Evolutionary conservation across 2,113 vertebrate genomes (phyloP), one percentile per base, ranked within the genome.

Genomic region (Delphinapterus leucas): DNA sequence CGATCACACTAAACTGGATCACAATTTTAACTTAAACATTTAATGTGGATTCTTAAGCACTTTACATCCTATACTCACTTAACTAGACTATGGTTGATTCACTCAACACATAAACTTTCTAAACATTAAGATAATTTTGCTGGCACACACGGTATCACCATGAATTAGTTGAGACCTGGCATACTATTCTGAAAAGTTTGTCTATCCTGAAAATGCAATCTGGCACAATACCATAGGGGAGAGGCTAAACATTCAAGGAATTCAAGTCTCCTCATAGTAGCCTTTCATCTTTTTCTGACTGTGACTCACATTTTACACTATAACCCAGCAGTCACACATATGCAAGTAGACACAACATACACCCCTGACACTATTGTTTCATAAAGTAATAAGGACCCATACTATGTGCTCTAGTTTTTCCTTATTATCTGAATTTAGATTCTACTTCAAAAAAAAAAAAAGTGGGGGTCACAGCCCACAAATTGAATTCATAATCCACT

Each of bases 11-110:
- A 74, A 67, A 89, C 10, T 65, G 67, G 20, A 70, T 63, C 61
- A 95, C 13, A 68, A 88, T 74, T 95, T 81, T 83, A 93, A 82
- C 17, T 73, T 86, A 61, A 88, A 93, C 41, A 83, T 53, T 89
- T 38, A 83, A 70, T 53, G 31, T 20, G 68, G 28, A 68, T 61
- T 96, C 79, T 88, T 61, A 74, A 91, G 83, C 31, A 93, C 21
- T 81, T 90, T 87, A 93, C 6, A 83, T 71, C 8, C 17, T 84
- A 4, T 77, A 87, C 18, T 92, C n/a, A 90, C 71, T 83, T 79
- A 55, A 95, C 18, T 71, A 49, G 89, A 94, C 9, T 76, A 92
- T 49, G 41, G 36, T 14, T 86, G 41, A 77, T n/a, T 53, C 53
- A 85, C 23, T 49, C 10, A 65, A 85, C 2, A 67, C 4, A 73